A percentile compares a stretch with the other conserved stretches of the same genome.
phyloP scores from a whole-genome alignment of 1,140 invertebrate species.

The Atta texana region DNA sequence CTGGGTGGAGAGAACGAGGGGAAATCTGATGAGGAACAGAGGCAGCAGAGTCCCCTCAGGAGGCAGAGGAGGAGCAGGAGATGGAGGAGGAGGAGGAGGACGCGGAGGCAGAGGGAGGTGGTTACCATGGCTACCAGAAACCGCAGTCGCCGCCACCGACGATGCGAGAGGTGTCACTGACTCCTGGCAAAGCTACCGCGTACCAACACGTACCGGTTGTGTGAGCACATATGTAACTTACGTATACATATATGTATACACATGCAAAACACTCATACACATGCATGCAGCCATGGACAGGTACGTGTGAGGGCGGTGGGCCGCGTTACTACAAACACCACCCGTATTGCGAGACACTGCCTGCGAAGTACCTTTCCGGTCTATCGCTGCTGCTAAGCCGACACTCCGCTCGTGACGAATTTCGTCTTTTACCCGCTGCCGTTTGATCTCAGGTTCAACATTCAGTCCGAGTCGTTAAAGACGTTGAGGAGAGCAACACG shows the following conservation, averaged over 20 bases:
- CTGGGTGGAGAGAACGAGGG: constrained; percentile 68
- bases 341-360: constrained; percentile 68
- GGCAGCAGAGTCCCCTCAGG: constrained; percentile 67
- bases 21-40: constrained; percentile 70
- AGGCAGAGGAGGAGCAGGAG: constrained; percentile 64
- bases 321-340: constrained; percentile 56
- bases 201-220: constrained; percentile 33
- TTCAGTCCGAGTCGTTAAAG: constrained; percentile 51
- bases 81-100: constrained; percentile 71
- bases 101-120: constrained; percentile 73
- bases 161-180: constrained; percentile 86
- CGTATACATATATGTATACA: background rate
- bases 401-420: constrained; percentile 65
- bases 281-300: constrained; percentile 6
- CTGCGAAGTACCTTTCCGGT: constrained; percentile 57
- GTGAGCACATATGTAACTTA: constrained; percentile 21
- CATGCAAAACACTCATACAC: background rate
- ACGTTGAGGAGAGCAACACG: constrained; percentile 6
- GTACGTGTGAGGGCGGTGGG: constrained; percentile 48
- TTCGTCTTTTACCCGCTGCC: constrained; percentile 59
- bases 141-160: constrained; percentile 83
- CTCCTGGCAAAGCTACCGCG: constrained; percentile 81
- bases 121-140: constrained; percentile 85
- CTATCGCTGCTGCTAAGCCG: constrained; percentile 45
- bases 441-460: constrained; percentile 58